These are phyloP conservation scores for Botia kubotai DNA, from an alignment of 2,797 vertebrate genomes.

Conservation along the genomic window DNA sequence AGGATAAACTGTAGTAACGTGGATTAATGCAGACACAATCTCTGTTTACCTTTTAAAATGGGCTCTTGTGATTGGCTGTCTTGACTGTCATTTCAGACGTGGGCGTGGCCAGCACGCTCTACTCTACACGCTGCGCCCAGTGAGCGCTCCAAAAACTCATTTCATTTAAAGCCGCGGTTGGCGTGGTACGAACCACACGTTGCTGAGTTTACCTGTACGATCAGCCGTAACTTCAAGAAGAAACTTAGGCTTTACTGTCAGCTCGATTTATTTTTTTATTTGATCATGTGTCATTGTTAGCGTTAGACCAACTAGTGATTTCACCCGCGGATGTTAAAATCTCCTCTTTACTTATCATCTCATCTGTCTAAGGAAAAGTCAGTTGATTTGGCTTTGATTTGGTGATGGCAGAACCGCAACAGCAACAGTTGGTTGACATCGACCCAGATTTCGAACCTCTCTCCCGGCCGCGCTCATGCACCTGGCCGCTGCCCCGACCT, in stretches of 20 bases:
- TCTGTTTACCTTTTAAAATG: slow-evolving; percentile 43
- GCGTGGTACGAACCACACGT: slow-evolving; percentile 15
- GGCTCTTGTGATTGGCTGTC: slow-evolving; percentile 34
- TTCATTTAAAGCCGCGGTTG: slow-evolving; percentile 20
- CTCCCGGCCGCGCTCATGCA: slow-evolving; percentile 91
- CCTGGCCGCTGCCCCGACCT: slow-evolving; percentile 93
- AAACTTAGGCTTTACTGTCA: background rate
- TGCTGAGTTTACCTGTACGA: background rate
- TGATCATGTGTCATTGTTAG: slow-evolving; percentile 33
- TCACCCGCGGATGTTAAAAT: background rate
- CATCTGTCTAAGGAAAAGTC: slow-evolving; percentile 9
- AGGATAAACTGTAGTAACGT: slow-evolving; percentile 28
- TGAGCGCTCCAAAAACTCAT: slow-evolving; percentile 13
- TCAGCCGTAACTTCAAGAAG: background rate
- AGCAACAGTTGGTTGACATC: slow-evolving; percentile 84
- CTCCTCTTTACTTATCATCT: slow-evolving; percentile 14
- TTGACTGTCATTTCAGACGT: background rate
- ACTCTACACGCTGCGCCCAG: slow-evolving; percentile 14
- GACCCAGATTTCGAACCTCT: slow-evolving; percentile 97
- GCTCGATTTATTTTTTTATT: background rate
- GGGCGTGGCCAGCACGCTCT: slow-evolving; percentile 26
- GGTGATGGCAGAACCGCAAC: slow-evolving; percentile 83
- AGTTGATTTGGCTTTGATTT: slow-evolving; percentile 34
- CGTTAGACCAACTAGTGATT: background rate
- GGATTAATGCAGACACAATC: slow-evolving; percentile 21